Evolutionary conservation across 2,113 vertebrate genomes (phyloP).

Genomic region (Stigmatopora argus): DNA sequence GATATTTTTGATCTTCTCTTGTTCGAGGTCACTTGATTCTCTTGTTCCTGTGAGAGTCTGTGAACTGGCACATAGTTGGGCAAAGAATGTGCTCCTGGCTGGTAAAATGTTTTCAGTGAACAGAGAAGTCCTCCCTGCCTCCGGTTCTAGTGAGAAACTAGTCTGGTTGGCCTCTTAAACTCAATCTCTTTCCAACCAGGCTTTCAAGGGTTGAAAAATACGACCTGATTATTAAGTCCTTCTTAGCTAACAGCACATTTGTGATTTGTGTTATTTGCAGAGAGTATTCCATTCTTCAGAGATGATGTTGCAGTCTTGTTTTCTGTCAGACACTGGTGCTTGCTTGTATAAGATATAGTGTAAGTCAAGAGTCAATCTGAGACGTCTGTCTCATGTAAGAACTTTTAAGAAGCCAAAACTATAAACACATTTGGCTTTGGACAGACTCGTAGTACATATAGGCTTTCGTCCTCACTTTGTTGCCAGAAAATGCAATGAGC

Average conservation of each 20-base stretch:
- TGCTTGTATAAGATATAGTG: background rate
- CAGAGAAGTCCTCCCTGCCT: constrained; percentile 28
- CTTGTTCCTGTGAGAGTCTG: constrained; percentile 40
- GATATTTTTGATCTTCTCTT: constrained; percentile 38
- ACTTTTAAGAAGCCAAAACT: constrained; percentile 19
- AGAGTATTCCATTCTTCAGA: constrained; percentile 13
- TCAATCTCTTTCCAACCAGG: constrained; percentile 42
- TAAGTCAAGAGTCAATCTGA: constrained; percentile 23
- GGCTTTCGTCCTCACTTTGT: constrained; percentile 20
- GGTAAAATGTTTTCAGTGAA: constrained; percentile 51
- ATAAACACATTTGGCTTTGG: constrained; percentile 23
- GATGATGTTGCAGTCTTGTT: background rate
- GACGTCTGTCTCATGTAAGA: constrained; percentile 17
- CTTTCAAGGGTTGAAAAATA: constrained; percentile 11
- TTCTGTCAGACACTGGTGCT: background rate
- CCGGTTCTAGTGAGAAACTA: constrained; percentile 37
- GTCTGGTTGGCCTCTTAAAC: constrained; percentile 33
- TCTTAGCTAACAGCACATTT: constrained; percentile 17
- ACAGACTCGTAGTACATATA: constrained; percentile 22
- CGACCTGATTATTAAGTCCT: background rate
- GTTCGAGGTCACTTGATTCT: constrained; percentile 56
- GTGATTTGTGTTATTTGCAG: constrained; percentile 20
- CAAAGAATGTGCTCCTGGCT: constrained; percentile 57
- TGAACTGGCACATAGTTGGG: constrained; percentile 30
- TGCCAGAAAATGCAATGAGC: constrained; percentile 45